Conservation (phyloP, 1,140 invertebrate genomes). For the Caerostris darwini region DNA sequence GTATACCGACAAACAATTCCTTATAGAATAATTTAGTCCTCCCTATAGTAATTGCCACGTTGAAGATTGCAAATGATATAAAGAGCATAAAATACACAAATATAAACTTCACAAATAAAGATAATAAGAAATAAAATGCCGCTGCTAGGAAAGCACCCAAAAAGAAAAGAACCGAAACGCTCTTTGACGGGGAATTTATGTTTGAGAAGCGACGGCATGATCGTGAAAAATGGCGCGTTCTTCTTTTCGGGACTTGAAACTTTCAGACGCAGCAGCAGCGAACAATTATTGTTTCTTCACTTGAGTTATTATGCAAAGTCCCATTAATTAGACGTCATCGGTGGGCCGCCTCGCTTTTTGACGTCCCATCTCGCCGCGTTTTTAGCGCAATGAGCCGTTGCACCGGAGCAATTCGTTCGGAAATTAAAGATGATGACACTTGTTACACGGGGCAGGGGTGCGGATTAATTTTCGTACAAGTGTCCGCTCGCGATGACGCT, state of each 20-base stretch:
- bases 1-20: too few relatives aligned
- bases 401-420: slow-evolving; percentile 47
- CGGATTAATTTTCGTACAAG: slow-evolving; percentile 71
- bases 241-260: slow-evolving; percentile 24
- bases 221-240: slow-evolving; percentile 31
- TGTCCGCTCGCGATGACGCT: slow-evolving; percentile 66
- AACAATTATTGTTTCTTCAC: slow-evolving; percentile 50
- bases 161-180: too few relatives aligned
- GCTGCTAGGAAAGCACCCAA: too few relatives aligned
- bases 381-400: slow-evolving; percentile 69
- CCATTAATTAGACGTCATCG: slow-evolving; percentile 76
- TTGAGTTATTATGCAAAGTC: slow-evolving; percentile 10
- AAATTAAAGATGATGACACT: slow-evolving; percentile 77
- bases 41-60: too few relatives aligned
- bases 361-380: slow-evolving; percentile 52
- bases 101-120: too few relatives aligned
- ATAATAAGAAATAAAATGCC: too few relatives aligned
- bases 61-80: too few relatives aligned
- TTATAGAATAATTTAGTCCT: too few relatives aligned
- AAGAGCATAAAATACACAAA: too few relatives aligned
- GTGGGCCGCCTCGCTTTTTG: slow-evolving; percentile 50
- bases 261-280: neutral
- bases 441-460: slow-evolving; percentile 62
- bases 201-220: neutral
- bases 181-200: too few relatives aligned